Percentiles rank a stretch among this genome's conserved stretches.
Conservation (phyloP, 2,113 vertebrate species). For the Poicephalus meyeri region DNA sequence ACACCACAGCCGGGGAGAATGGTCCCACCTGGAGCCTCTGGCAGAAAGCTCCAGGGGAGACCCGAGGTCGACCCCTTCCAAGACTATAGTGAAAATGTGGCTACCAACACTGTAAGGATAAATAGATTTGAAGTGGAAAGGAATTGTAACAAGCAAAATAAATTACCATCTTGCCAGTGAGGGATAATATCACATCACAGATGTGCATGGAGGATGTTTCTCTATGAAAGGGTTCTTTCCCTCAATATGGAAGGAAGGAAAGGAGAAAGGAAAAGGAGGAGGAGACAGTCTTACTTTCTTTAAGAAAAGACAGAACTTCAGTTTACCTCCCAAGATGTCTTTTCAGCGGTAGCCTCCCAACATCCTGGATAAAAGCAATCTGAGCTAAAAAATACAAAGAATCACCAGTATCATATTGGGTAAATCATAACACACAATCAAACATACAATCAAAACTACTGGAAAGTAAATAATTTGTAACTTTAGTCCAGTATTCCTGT, state of each 20-base stretch:
- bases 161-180: neutral
- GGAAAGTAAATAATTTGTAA: neutral
- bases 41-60: too few relatives aligned
- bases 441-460: neutral
- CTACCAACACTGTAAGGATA: neutral
- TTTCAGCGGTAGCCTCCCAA: conserved; percentile 87
- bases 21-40: too few relatives aligned
- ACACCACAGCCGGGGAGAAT: too few relatives aligned
- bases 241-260: neutral
- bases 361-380: conserved; percentile 91
- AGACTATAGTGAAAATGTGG: neutral
- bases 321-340: conserved; percentile 84
- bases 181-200: neutral
- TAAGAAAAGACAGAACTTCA: neutral
- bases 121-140: neutral
- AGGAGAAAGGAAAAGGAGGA: neutral
- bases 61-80: too few relatives aligned
- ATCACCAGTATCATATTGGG: neutral
- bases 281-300: neutral
- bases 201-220: neutral
- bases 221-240: neutral
- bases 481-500: neutral
- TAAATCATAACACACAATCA: neutral
- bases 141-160: neutral
- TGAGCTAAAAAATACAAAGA: conserved; percentile 81